phyloP scores from a whole-genome alignment of 1,140 invertebrate species.

The Nasonia giraulti region DNA sequence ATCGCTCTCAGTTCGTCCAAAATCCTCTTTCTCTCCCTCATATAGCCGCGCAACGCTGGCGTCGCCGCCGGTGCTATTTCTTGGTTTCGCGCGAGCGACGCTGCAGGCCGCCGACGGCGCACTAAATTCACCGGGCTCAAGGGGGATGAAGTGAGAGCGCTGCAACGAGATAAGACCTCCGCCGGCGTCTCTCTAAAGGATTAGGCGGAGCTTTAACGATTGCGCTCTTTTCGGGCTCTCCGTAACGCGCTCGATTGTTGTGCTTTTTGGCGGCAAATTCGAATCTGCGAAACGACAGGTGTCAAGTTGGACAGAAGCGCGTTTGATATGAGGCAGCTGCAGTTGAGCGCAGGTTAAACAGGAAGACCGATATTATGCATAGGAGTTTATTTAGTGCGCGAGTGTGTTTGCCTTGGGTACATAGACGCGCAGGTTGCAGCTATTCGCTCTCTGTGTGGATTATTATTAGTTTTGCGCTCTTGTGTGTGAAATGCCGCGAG shows the following conservation, averaged over 20 bases:
- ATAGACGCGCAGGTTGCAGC: too few relatives aligned
- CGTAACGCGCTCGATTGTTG: background rate
- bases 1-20: background rate
- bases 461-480: background rate
- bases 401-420: background rate
- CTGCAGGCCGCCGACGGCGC: background rate
- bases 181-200: background rate
- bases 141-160: conserved; percentile 43
- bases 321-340: background rate
- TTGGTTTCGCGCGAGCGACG: conserved; percentile 11
- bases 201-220: background rate
- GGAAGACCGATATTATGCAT: background rate
- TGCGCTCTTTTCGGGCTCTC: too few relatives aligned
- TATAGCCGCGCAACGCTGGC: background rate
- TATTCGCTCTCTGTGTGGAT: background rate
- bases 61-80: conserved; percentile 15
- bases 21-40: background rate
- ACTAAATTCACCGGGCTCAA: conserved; percentile 46
- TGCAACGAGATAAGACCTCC: conserved; percentile 5
- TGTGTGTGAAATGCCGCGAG: too few relatives aligned
- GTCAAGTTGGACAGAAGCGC: background rate
- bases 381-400: background rate
- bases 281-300: too few relatives aligned
- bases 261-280: too few relatives aligned
- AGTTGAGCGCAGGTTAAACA: background rate